phyloP scores from a whole-genome alignment of 2,888 invertebrate genomes.

The Beris chalybata region DNA sequence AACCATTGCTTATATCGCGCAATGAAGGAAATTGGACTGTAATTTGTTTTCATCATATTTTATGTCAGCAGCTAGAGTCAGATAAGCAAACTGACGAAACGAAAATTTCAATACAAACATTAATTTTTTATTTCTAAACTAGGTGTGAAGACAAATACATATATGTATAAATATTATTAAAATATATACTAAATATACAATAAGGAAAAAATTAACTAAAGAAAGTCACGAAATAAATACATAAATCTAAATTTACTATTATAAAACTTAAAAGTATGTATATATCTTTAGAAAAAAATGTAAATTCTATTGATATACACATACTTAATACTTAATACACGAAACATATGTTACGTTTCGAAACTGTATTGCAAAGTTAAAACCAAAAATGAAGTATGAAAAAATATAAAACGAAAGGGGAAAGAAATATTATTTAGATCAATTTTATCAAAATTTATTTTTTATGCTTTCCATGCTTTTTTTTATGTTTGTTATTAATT shows the following conservation, averaged over 20 bases:
- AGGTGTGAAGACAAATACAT: too few species aligned
- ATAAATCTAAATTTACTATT: too few species aligned
- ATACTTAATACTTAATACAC: background rate
- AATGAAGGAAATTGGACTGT: slow-evolving; percentile 55
- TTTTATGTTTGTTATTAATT: background rate
- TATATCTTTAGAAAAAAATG: background rate
- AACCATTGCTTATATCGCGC: slow-evolving; percentile 54
- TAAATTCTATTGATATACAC: background rate
- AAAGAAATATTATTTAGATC: slow-evolving; percentile 31
- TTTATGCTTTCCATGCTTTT: slow-evolving; percentile 1
- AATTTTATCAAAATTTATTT: slow-evolving; percentile 26
- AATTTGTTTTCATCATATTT: slow-evolving; percentile 39
- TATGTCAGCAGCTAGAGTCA: background rate
- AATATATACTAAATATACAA: background rate
- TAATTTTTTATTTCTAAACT: too few species aligned
- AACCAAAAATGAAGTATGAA: too few species aligned
- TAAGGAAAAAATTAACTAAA: slow-evolving; percentile 2
- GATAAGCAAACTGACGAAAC: too few species aligned
- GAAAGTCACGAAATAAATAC: background rate
- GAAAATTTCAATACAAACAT: too few species aligned
- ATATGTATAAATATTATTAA: too few species aligned
- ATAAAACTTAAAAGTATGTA: too few species aligned
- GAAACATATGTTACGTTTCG: background rate
- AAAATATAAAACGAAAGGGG: slow-evolving; percentile 5
- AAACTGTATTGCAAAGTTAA: background rate